Conservation (phyloP, 1,140 invertebrate species). For the Aradophagus sp. region DNA sequence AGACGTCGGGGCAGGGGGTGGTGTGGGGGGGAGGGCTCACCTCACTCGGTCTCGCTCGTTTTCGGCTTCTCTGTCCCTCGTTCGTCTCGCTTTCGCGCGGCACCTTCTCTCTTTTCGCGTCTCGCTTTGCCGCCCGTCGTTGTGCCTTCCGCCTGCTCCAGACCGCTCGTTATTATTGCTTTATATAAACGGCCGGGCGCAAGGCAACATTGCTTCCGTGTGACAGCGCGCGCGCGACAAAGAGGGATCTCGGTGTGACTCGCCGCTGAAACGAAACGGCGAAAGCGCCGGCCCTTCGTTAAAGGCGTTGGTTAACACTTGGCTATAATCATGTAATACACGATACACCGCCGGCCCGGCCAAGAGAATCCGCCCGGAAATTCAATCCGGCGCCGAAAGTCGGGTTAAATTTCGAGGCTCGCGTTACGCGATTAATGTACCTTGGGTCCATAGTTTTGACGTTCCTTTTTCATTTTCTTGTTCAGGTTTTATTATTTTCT, state of each 20-base stretch:
- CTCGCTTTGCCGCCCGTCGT: slow-evolving; percentile 23
- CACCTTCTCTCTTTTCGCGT: slow-evolving; percentile 21
- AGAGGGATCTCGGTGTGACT: slow-evolving; percentile 34
- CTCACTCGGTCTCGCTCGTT: slow-evolving; percentile 26
- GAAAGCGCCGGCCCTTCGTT: slow-evolving; percentile 55
- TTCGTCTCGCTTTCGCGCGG: slow-evolving; percentile 23
- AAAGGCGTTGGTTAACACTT: slow-evolving; percentile 68
- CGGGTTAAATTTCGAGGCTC: slow-evolving; percentile 37
- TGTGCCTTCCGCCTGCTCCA: slow-evolving; percentile 41
- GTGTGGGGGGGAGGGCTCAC: too few species aligned
- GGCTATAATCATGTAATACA: slow-evolving; percentile 66
- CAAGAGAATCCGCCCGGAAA: slow-evolving; percentile 48
- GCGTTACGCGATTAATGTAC: slow-evolving; percentile 49
- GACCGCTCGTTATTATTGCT: slow-evolving; percentile 61
- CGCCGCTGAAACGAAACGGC: slow-evolving; percentile 21
- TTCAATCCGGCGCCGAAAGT: slow-evolving; percentile 39
- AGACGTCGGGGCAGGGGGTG: slow-evolving; percentile 72
- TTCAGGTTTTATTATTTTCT: too few species aligned
- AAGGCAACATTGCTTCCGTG: slow-evolving; percentile 32
- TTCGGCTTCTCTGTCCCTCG: background rate
- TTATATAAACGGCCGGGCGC: slow-evolving; percentile 48
- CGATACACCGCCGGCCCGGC: slow-evolving; percentile 42
- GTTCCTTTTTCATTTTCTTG: too few species aligned
- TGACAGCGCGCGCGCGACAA: slow-evolving; percentile 23
- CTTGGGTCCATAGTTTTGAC: too few species aligned